Evolutionary conservation across 2,797 vertebrate genomes (phyloP).

Genomic region (Oreortyx pictus): DNA sequence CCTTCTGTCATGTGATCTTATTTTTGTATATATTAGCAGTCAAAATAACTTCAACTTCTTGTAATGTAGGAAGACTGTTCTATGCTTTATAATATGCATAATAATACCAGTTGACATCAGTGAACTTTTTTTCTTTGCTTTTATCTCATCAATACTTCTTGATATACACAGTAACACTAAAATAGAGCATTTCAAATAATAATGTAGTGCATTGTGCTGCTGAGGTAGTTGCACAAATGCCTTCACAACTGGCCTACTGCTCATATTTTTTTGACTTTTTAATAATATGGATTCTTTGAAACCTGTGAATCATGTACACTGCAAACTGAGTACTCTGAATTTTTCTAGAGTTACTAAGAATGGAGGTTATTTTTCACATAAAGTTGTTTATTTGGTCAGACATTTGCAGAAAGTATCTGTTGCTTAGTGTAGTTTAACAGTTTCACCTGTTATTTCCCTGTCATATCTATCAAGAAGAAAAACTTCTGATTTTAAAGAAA

Average conservation of each 20-base stretch:
- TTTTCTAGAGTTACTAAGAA: neutral
- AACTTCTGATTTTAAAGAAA: neutral
- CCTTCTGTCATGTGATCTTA: neutral
- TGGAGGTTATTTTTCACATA: neutral
- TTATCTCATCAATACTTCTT: neutral
- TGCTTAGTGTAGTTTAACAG: neutral
- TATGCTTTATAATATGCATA: neutral
- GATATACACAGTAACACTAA: neutral
- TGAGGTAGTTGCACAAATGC: neutral
- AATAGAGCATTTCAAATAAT: neutral
- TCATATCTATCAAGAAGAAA: neutral
- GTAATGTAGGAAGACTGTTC: fast-evolving
- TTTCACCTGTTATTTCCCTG: neutral
- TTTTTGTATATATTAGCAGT: neutral
- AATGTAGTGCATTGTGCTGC: neutral
- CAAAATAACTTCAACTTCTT: neutral
- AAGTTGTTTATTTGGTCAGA: neutral
- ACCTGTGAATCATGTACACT: neutral
- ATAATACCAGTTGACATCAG: neutral
- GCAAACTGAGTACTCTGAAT: neutral
- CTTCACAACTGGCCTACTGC: neutral
- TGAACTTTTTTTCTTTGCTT: neutral
- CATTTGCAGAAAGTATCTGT: neutral
- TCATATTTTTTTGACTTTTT: neutral
- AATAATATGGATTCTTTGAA: neutral